Base-by-base conservation (phyloP, 2,113 vertebrate genomes). In the Muscicapa adusta region DNA sequence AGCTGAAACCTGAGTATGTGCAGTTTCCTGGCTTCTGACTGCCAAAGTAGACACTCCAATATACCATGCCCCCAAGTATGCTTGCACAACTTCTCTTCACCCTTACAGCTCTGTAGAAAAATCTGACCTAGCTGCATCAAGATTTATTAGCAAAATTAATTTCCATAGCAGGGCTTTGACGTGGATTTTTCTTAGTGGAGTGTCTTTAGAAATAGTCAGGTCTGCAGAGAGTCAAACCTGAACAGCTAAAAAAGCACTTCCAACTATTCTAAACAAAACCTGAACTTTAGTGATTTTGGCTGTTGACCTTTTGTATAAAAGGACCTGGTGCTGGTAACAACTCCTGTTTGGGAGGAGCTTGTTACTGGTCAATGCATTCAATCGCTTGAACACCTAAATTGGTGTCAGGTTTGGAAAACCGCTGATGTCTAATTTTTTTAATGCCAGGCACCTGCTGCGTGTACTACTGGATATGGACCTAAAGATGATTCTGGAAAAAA, bases 151-250 rank as follows among this genome's bases (percentile, higher is more conserved):
- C 29, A 68, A 84, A 67, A 22, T 54, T 24, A 4, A n/a, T 77
- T 83, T 94, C 62, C 4, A 0, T 65, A 65, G 29, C 0, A 0
- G 16, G 18, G 5, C 33, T 57, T 75, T 68, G 53, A 45, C 57
- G 81, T 89, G 40, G 12, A 23, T 74, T 85, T 85, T 81, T 19
- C 36, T 71, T 26, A 40, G 36, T 23, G 53, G 15, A 43, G 3
- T 0, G 0, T 81, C 89, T 86, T 73, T 71, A 57, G 75, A 90
- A 91, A 68, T 42, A 67, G 14, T 33, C 28, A 13, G 70, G 17
- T 73, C 56, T 7, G 6, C 67, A 80, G 43, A 50, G 19, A 50
- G 29, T 62, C 60, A 63, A 33, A 42, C 15, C 5, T 28, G 18
- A 92, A 40, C 31, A 51, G 33, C 25, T 72, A 28, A 67, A 56